Evolutionary conservation across 2,888 invertebrate species (phyloP), one percentile per base, ranked within the genome.

Genomic region (Drosophila acutilabella): DNA sequence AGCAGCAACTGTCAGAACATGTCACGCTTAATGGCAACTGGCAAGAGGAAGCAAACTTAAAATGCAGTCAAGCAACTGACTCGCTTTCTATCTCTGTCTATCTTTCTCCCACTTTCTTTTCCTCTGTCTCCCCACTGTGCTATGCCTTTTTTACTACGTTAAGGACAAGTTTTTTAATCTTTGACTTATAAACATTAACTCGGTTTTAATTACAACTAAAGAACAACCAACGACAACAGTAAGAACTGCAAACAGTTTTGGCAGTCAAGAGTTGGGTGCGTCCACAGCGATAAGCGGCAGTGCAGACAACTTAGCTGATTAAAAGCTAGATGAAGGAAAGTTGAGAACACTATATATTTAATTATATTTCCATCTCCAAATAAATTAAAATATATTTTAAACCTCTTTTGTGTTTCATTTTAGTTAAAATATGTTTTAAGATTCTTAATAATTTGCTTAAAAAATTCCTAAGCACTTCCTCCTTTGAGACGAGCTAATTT

Each of bases 151-250:
- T 44, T 52, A 48, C 44, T 36, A 54, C 51, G 61, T 38, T 69
- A 64, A 80, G 70, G 40, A 64, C 50, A 50, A 82, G 80, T 82
- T 70, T 79, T 70, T 65, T 89, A 88, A 89, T 90, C 89, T 83
- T 78, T 78, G 88, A 83, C 52, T 80, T 82, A 84, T 73, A 82
- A 84, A 85, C 91, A 90, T 91, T 90, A 89, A 84, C 83, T 88
- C 82, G 88, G 84, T 90, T 91, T 89, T 91, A 91, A 91, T 91
- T 91, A 90, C 80, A 80, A 51, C 71, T 40, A 33, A 51, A 45
- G 20, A 62, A 75, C 66, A 61, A 59, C 51, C 47, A 53, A 53
- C 57, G 16, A 53, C 41, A 53, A 42, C 51, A 44, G 20, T 56
- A 44, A 56, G 54, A 56, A 64, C 13, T 36, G 42, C 64, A 72